A percentile compares a stretch with the other conserved stretches of the same genome.
phyloP scores from a whole-genome alignment of 2,888 invertebrate species.

The Ferrisia virgata region DNA sequence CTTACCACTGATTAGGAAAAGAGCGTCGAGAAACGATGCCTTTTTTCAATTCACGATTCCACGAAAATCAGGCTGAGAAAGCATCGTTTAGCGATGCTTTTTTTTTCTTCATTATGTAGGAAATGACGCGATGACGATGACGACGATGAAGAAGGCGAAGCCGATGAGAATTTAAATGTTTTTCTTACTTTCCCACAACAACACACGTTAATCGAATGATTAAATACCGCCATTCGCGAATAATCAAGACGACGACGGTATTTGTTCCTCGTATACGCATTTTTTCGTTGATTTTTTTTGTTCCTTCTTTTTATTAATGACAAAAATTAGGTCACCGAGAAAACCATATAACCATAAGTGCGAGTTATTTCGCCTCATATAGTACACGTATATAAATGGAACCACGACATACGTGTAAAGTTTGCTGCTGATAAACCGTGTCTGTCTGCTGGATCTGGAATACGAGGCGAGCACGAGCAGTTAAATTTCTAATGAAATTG shows the following conservation, averaged over 20 bases:
- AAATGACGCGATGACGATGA: too few relatives aligned
- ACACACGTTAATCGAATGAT: not conserved
- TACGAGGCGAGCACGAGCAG: not conserved
- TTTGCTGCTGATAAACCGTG: not conserved
- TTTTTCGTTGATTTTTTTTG: not conserved
- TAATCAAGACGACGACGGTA: too few relatives aligned
- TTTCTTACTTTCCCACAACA: not conserved
- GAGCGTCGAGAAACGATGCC: too few relatives aligned
- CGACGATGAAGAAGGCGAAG: too few relatives aligned
- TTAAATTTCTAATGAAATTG: not conserved
- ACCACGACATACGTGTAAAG: not conserved
- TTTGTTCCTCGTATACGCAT: not conserved
- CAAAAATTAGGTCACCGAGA: not conserved
- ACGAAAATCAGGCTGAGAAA: too few relatives aligned
- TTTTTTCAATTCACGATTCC: too few relatives aligned
- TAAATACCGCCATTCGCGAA: not conserved
- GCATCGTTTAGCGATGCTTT: too few relatives aligned
- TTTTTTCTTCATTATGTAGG: too few relatives aligned
- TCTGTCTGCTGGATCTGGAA: not conserved
- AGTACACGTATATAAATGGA: not conserved
- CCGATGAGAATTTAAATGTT: not conserved
- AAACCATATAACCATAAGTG: not conserved
- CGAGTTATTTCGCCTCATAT: not conserved
- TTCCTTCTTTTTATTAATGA: not conserved
- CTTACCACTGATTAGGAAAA: too few relatives aligned